Evolutionary conservation across 2,888 invertebrate genomes (phyloP), one percentile per base, ranked within the genome.

Genomic region (Noctua pronuba): DNA sequence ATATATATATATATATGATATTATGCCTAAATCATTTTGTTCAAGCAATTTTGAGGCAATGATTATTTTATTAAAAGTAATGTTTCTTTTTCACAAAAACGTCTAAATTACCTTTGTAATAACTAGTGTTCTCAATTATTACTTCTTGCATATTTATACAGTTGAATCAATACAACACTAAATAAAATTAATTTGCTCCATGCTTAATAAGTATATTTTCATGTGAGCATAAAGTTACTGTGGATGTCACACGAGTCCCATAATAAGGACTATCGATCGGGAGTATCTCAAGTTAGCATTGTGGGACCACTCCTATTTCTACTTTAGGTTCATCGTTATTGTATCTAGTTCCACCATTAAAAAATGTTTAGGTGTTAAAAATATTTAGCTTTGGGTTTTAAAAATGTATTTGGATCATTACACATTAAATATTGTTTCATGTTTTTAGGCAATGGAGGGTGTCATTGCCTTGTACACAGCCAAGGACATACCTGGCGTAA

Each of bases 401-500:
- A 28, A 28, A 28, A 8, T 13, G 1, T 31, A 18, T 60, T 31
- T 31, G 8, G 21, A 62, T 31, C 1, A 18, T 21, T 10, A 31
- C 18, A 60, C 18, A 60, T 60, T 35, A 65, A n/a, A 41, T 18
- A 65, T 41, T 4, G n/a, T 41, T 41, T n/a, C 18, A 18, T 41
- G 10, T 65, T 41, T 38, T 41, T 65, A 65, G 65, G 65, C 65
- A n/a, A 65, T 41, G 8, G 41, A 65, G 8, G 65, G 65, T 41
- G 65, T 65, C 28, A 8, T 41, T 28, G 65, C 65, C 13, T 41
- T 65, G 62, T 97, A 97, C 78, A 97, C 97, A 46, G 97, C 97
- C 0, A 97, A 97, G 87, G 98, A 98, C 88, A 97, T 98, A 62
- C 98, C 98, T 0, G 98, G 98, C 0, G 94, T 94, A 58, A 98